phyloP scores from a whole-genome alignment of 2,113 vertebrate species.

The Boleophthalmus pectinirostris region DNA sequence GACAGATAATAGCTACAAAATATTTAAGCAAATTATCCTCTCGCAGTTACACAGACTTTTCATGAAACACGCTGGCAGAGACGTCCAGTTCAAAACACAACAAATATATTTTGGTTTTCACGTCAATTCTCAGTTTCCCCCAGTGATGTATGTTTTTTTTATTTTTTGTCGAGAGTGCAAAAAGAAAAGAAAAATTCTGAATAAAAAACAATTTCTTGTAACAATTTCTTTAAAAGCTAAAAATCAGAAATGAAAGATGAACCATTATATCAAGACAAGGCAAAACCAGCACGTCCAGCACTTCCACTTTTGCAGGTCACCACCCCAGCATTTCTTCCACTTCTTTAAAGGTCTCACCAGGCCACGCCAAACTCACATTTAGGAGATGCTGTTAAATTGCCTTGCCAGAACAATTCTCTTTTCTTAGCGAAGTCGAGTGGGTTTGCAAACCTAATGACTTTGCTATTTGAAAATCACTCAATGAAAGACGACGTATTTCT shows the following conservation, averaged over 20 bases:
- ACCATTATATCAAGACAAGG: neutral
- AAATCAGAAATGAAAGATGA: neutral
- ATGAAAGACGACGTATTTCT: neutral
- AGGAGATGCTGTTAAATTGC: neutral
- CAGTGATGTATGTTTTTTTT: neutral
- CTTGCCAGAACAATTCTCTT: neutral
- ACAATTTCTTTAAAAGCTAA: neutral
- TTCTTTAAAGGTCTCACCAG: neutral
- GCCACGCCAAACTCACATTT: neutral
- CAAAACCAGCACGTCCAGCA: neutral
- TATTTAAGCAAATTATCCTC: neutral
- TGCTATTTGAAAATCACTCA: neutral
- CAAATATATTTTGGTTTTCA: neutral
- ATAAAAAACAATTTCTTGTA: neutral
- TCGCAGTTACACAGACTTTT: neutral
- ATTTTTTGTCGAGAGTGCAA: neutral
- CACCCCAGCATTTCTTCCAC: neutral
- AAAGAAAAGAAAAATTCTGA: neutral
- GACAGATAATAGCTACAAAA: neutral
- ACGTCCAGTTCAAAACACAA: too few species aligned
- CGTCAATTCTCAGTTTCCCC: neutral
- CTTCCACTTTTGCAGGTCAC: neutral
- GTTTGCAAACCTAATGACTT: neutral
- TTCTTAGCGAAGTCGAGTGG: neutral
- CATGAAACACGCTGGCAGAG: neutral